Base-by-base conservation (phyloP, 2,113 vertebrate genomes). In the Heteronetta atricapilla region DNA sequence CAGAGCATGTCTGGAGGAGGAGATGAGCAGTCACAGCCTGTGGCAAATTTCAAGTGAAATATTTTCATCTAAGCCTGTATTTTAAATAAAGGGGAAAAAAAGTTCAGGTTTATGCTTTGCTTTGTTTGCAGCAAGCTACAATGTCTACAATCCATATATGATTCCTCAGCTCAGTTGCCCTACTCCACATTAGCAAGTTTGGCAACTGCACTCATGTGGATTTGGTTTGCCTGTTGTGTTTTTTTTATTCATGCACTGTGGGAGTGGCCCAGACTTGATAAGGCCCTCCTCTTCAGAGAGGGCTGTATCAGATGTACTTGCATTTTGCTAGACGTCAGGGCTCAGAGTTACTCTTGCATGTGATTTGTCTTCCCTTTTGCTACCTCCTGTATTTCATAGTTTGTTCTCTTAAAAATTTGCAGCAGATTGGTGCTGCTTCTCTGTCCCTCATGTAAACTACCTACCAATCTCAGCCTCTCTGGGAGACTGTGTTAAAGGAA, bases 61-160 rank as follows among this genome's bases (percentile, higher is more conserved):
- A 8, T 17, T 89, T 88, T 15, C 11, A 48, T 14, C n/a, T 23
- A 8, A 48, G 34, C 55, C 50, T 44, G 31, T 62, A 6, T 34
- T 53, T 17, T 33, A 5, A 31, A 75, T 29, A 5, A 26, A 75
- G 12, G 53, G 15, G 20, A 15, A 44, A 58, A 58, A 16, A 28
- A 18, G 12, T 25, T 17, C 2, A 26, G 5, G 4, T 20, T 16
- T 42, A 0, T 21, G 59, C 4, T 59, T 22, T 22, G 6, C 46
- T 34, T 34, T 42, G 77, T 76, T 50, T 63, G 50, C 19, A 69
- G 69, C n/a, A 46, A 26, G 42, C 40, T 76, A 4, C 17, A 68
- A 79, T 2, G 2, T 6, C 6, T 58, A 25, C 16, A 31, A 1
- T 38, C 12, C 0, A 0, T 8, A 9, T 55, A 1, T 20, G n/a